Percentiles rank a stretch among this genome's conserved stretches.
These are phyloP conservation scores for Antechinus stuartii DNA, from an alignment of 2,113 vertebrate genomes.

Conservation along the genomic window DNA sequence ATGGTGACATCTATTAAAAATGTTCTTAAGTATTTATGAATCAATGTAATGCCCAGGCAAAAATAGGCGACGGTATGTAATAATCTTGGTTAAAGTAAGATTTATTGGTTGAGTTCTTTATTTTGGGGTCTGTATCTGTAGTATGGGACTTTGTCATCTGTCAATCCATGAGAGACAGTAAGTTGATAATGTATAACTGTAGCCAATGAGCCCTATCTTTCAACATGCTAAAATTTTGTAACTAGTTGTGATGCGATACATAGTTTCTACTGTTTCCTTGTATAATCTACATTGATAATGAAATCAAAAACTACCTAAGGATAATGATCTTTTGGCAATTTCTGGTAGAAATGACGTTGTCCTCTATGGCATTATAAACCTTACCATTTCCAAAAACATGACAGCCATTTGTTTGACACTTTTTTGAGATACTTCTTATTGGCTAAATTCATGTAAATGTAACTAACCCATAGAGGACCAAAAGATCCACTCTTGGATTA, in stretches of 20 bases:
- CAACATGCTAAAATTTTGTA: not conserved
- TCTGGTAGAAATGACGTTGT: not conserved
- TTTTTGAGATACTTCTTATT: not conserved
- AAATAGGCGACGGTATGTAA: not conserved
- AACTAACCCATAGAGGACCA: not conserved
- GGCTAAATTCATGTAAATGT: not conserved
- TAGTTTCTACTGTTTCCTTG: not conserved
- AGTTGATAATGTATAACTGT: not conserved
- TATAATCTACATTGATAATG: not conserved
- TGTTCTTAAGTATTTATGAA: not conserved
- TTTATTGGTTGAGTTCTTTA: not conserved
- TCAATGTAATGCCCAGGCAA: not conserved
- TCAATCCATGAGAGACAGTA: not conserved
- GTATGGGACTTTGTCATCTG: not conserved
- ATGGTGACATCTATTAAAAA: not conserved
- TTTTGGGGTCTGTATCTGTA: not conserved
- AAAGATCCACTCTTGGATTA: not conserved
- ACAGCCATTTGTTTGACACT: not conserved
- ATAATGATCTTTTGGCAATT: not conserved
- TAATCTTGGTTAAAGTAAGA: not conserved
- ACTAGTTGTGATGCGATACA: not conserved
- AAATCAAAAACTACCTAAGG: not conserved
- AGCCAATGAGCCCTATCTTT: not conserved
- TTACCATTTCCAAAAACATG: not conserved
- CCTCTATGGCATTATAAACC: not conserved